Percentiles rank a stretch among this genome's conserved stretches.
These are phyloP conservation scores for Characodon lateralis DNA, from an alignment of 2,797 vertebrate species.

Conservation along the genomic window DNA sequence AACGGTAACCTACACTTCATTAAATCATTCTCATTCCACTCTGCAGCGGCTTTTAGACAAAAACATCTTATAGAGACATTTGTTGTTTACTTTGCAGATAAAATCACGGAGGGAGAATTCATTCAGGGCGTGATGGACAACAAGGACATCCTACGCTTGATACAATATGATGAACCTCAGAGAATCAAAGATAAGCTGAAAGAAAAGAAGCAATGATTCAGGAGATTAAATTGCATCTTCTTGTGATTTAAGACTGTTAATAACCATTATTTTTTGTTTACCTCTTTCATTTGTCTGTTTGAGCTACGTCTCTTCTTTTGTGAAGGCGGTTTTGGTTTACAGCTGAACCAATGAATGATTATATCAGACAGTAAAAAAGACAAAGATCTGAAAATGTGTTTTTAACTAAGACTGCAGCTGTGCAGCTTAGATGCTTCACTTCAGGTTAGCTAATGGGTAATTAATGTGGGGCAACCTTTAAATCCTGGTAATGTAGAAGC, in stretches of 20 bases:
- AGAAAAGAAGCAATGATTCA: conserved; percentile 80
- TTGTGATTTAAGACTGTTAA: conserved; percentile 49
- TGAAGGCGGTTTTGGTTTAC: background rate
- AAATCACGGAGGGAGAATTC: conserved; percentile 89
- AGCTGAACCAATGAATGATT: background rate
- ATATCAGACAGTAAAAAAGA: background rate
- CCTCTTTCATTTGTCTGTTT: conserved; percentile 29
- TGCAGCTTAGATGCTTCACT: too few relatives aligned
- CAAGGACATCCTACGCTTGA: conserved; percentile 90
- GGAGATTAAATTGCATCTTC: background rate
- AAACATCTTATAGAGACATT: background rate
- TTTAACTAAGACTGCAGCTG: background rate
- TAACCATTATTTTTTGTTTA: conserved; percentile 39
- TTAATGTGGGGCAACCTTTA: background rate
- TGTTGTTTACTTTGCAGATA: conserved; percentile 76
- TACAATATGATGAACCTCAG: conserved; percentile 90
- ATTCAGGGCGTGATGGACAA: conserved; percentile 90
- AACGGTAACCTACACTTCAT: conserved; percentile 76
- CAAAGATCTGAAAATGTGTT: too few relatives aligned
- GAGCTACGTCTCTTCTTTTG: background rate
- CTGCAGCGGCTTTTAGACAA: background rate
- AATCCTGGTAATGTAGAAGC: background rate
- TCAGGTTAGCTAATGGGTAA: background rate
- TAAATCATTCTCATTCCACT: background rate
- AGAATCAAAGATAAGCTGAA: conserved; percentile 86